Percentiles rank a stretch among this genome's conserved stretches.
These are phyloP conservation scores for Oncorhynchus clarkii DNA, from an alignment of 2,113 vertebrate genomes.

Conservation along the genomic window DNA sequence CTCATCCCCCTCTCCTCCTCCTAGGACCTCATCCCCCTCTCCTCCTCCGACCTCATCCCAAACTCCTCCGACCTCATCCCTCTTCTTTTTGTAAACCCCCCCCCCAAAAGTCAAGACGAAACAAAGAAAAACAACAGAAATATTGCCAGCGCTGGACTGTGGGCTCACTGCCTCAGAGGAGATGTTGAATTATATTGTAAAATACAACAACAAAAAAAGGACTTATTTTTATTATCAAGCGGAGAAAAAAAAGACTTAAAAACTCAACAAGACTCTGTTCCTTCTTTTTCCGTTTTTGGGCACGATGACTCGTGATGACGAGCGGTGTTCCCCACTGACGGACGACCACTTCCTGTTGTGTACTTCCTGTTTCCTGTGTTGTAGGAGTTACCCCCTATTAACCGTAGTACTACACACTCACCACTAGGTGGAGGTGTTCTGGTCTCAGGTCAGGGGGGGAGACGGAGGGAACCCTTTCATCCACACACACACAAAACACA, in stretches of 20 bases:
- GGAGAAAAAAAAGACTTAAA: slow-evolving; percentile 71
- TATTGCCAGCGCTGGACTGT: slow-evolving; percentile 83
- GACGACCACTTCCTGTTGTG: slow-evolving; percentile 54
- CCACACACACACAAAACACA: slow-evolving; percentile 37
- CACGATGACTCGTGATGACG: slow-evolving; percentile 42
- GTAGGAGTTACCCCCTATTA: slow-evolving; percentile 54
- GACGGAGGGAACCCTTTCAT: slow-evolving; percentile 31
- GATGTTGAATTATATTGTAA: slow-evolving; percentile 85
- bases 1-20: too few relatives aligned
- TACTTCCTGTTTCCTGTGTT: slow-evolving; percentile 51
- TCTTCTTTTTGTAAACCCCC: slow-evolving; percentile 39
- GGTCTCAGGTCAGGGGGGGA: too few relatives aligned
- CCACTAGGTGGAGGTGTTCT: slow-evolving; percentile 29
- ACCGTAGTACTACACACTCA: slow-evolving; percentile 65
- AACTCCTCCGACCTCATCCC: too few relatives aligned
- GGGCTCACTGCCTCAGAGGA: slow-evolving; percentile 88
- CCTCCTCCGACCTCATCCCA: too few relatives aligned
- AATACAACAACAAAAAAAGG: slow-evolving; percentile 87
- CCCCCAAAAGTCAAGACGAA: slow-evolving; percentile 21
- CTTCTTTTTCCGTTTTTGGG: slow-evolving; percentile 52
- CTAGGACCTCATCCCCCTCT: too few relatives aligned
- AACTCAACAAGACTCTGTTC: slow-evolving; percentile 69
- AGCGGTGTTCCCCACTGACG: slow-evolving; percentile 40
- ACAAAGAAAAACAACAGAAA: slow-evolving; percentile 19
- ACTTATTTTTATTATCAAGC: slow-evolving; percentile 99